phyloP scores from a whole-genome alignment of 2,888 invertebrate genomes.

The Epinotia bilunana region DNA sequence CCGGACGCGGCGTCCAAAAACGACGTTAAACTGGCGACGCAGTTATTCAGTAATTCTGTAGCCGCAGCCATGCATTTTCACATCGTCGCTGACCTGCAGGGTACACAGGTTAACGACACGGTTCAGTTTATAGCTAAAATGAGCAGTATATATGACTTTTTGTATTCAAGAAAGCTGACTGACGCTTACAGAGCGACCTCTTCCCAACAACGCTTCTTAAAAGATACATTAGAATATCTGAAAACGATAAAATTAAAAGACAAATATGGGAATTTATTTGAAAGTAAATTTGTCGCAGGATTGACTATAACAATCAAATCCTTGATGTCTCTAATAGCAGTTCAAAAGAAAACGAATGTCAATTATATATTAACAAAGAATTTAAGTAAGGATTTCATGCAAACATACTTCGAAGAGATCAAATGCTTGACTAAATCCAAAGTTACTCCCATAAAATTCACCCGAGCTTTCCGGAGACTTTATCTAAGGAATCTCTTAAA shows the following conservation, averaged over 20 bases:
- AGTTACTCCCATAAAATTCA: constrained; percentile 19
- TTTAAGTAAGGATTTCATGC: constrained; percentile 29
- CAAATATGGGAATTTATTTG: neutral
- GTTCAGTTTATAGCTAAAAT: constrained; percentile 23
- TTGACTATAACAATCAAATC: constrained; percentile 17
- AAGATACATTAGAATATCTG: constrained; percentile 12
- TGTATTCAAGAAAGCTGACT: constrained; percentile 18
- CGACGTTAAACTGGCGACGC: constrained; percentile 2
- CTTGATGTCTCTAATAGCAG: constrained; percentile 6
- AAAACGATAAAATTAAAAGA: constrained; percentile 8
- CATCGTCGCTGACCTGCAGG: neutral
- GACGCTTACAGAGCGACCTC: constrained; percentile 1
- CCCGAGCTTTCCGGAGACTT: constrained; percentile 19
- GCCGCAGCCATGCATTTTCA: constrained; percentile 25
- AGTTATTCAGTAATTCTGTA: constrained; percentile 22
- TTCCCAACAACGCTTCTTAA: constrained; percentile 1
- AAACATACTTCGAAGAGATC: neutral
- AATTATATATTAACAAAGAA: constrained; percentile 24
- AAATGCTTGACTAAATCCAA: neutral
- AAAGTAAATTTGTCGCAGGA: constrained; percentile 25
- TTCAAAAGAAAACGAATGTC: neutral
- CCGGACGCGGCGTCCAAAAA: neutral
- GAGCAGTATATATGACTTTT: constrained; percentile 14
- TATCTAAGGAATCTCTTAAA: constrained; percentile 18
- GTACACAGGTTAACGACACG: neutral